These are phyloP conservation scores for Pseudeuparius sepicola DNA, from an alignment of 2,888 invertebrate species.

Conservation along the genomic window DNA sequence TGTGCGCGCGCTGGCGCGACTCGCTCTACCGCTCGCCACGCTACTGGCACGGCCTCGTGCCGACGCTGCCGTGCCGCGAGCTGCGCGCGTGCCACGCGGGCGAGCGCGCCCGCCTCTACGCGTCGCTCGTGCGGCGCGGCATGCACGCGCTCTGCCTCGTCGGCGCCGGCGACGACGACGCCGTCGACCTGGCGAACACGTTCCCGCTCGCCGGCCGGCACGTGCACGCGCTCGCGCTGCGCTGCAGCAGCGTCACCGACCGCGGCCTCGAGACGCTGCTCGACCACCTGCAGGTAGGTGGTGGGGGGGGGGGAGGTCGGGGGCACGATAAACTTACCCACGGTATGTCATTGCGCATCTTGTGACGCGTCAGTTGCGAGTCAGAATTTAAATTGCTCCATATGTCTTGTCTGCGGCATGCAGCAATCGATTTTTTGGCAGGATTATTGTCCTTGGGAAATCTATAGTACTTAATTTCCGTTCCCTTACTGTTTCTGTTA, in stretches of 20 bases:
- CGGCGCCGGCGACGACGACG: conserved; percentile 83
- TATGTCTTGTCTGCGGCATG: too few relatives aligned
- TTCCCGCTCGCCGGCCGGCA: conserved; percentile 76
- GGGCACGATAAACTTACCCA: too few relatives aligned
- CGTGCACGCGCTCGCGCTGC: conserved; percentile 73
- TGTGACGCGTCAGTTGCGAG: too few relatives aligned
- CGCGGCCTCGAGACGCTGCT: conserved; percentile 78
- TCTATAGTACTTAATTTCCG: too few relatives aligned
- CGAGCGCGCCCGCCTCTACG: conserved; percentile 58
- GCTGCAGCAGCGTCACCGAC: conserved; percentile 86
- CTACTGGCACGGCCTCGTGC: conserved; percentile 71
- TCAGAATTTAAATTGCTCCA: too few relatives aligned
- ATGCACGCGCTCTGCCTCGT: conserved; percentile 77
- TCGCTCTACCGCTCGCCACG: conserved; percentile 61
- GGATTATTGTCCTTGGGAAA: too few relatives aligned
- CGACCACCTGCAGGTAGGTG: conserved; percentile 72
- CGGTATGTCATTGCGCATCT: too few relatives aligned
- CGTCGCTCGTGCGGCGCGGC: conserved; percentile 72
- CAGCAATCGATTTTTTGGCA: too few relatives aligned
- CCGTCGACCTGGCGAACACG: conserved; percentile 75
- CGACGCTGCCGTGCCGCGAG: conserved; percentile 79
- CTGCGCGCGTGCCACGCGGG: conserved; percentile 42
- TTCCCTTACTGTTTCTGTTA: too few relatives aligned
- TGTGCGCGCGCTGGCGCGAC: conserved; percentile 82
- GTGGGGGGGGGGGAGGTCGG: too few relatives aligned